Conservation (phyloP, 2,888 invertebrate genomes). For the Sepiola atlantica region DNA sequence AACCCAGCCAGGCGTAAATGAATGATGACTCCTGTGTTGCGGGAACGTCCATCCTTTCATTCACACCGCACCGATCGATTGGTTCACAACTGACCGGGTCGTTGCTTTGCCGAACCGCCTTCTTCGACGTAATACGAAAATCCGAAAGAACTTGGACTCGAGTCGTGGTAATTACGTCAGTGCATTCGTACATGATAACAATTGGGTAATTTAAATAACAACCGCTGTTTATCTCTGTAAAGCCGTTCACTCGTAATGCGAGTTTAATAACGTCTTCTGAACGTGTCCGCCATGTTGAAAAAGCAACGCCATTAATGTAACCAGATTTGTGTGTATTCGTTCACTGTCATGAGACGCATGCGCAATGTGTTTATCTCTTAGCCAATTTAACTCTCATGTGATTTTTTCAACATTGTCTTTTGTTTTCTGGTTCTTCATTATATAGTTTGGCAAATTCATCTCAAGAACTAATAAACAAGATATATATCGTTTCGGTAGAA, state of each 20-base stretch:
- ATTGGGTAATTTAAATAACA: not conserved
- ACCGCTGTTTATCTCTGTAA: not conserved
- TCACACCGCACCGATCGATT: not conserved
- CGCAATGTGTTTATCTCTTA: not conserved
- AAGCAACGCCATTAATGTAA: not conserved
- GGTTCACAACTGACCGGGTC: not conserved
- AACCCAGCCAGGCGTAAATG: slow-evolving; percentile 10
- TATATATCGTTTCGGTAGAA: too few relatives aligned
- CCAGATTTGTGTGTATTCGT: not conserved
- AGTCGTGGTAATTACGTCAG: not conserved
- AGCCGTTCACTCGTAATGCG: not conserved
- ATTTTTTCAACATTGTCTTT: not conserved
- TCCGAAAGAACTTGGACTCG: not conserved
- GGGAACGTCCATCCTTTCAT: not conserved
- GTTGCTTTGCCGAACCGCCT: not conserved
- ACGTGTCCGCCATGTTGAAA: not conserved
- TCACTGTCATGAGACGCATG: not conserved
- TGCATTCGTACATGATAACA: not conserved
- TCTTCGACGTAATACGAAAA: not conserved
- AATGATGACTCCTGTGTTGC: not conserved
- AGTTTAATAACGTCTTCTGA: not conserved
- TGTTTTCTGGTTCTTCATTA: too few relatives aligned
- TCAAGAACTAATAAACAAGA: too few relatives aligned
- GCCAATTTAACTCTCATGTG: not conserved
- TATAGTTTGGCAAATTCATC: too few relatives aligned